Percentiles rank a stretch among this genome's conserved stretches.
Evolutionary conservation across 2,113 vertebrate species (phyloP).

Genomic region (Harpagus bidentatus): DNA sequence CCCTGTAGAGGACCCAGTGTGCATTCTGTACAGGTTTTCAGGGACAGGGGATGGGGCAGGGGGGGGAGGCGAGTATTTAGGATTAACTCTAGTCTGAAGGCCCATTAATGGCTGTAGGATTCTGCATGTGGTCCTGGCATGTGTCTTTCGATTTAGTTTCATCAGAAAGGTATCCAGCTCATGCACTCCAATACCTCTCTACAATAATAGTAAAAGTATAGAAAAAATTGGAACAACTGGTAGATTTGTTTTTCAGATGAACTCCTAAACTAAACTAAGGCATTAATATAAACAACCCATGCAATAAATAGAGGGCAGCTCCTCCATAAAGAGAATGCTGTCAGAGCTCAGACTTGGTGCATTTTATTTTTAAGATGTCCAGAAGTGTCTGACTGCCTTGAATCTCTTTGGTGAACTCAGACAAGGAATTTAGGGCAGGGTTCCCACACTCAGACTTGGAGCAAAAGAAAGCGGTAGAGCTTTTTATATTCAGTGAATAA

Average conservation of each 20-base stretch:
- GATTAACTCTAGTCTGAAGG: neutral
- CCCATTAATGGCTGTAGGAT: neutral
- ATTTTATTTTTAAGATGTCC: neutral
- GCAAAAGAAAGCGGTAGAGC: neutral
- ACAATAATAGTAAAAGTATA: neutral
- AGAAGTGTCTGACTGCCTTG: neutral
- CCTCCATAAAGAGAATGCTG: neutral
- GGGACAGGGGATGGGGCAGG: fast-evolving
- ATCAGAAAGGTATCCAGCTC: neutral
- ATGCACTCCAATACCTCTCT: neutral
- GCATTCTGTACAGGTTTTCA: neutral
- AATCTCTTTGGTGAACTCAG: neutral
- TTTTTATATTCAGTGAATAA: neutral
- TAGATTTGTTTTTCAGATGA: neutral
- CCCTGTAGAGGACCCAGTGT: too few species aligned
- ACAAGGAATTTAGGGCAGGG: neutral
- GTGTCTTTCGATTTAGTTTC: neutral
- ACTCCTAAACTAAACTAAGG: neutral
- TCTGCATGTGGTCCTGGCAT: neutral
- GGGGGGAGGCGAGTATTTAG: neutral
- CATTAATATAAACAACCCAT: neutral
- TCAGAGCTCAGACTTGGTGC: neutral
- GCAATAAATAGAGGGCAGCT: conserved; percentile 3
- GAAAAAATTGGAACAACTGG: neutral
- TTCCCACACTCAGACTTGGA: neutral